Conservation (phyloP, 2,113 vertebrate genomes). For the Ctenodactylus gundi region DNA sequence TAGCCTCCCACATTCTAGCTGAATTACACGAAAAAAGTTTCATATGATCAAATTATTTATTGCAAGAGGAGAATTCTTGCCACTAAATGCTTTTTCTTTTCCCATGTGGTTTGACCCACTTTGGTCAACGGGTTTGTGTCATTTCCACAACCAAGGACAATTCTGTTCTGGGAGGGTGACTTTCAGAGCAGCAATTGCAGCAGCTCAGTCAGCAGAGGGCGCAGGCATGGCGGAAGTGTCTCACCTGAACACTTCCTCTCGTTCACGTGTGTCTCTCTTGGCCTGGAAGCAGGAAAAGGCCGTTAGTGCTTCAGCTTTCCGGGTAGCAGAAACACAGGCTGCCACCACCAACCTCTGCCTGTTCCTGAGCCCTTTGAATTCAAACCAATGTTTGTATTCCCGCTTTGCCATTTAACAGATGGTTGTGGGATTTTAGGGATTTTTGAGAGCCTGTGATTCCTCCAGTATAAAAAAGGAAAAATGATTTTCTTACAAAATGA, state of each 20-base stretch:
- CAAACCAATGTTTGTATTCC: neutral
- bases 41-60: neutral
- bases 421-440: too few relatives aligned
- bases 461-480: neutral
- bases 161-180: neutral
- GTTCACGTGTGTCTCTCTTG: fast-evolving
- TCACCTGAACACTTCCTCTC: fast-evolving
- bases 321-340: neutral
- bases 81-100: neutral
- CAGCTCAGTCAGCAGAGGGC: neutral
- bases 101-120: too few relatives aligned
- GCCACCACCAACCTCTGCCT: neutral
- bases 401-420: neutral
- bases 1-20: neutral
- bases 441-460: neutral
- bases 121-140: neutral
- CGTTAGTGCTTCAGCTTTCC: fast-evolving
- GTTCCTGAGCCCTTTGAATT: neutral
- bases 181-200: neutral
- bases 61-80: neutral
- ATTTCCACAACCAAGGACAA: neutral
- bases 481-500: neutral
- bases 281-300: neutral
- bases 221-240: neutral
- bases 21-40: neutral